These are phyloP conservation scores for Dasypus novemcinctus DNA, from an alignment of 2,113 vertebrate species.

Conservation along the genomic window DNA sequence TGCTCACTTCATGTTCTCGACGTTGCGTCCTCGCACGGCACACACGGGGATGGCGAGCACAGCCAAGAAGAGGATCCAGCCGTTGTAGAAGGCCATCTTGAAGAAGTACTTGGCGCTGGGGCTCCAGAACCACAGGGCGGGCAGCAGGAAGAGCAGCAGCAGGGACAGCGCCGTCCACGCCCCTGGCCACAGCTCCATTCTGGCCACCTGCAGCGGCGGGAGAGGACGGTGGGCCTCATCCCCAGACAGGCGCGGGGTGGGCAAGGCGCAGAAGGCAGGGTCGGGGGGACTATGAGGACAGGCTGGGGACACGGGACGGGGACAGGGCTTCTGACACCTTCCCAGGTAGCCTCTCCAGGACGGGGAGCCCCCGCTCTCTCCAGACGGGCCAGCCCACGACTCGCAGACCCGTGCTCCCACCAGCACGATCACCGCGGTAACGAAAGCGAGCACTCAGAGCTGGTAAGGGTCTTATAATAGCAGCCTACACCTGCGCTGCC, in stretches of 20 bases:
- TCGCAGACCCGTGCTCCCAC: neutral
- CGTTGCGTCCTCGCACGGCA: constrained; percentile 82
- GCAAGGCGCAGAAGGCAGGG: neutral
- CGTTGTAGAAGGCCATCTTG: constrained; percentile 84
- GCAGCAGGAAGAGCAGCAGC: constrained; percentile 78
- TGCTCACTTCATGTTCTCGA: constrained; percentile 87
- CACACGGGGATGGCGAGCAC: constrained; percentile 82
- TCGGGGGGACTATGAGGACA: neutral
- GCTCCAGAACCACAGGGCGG: constrained; percentile 80
- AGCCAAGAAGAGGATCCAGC: constrained; percentile 84
- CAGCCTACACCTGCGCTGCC: neutral
- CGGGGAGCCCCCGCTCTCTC: neutral
- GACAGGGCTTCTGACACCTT: neutral
- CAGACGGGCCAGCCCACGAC: neutral
- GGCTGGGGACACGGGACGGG: neutral
- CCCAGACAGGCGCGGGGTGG: neutral
- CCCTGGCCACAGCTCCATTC: constrained; percentile 77
- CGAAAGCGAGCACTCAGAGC: neutral
- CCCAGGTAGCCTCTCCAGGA: neutral
- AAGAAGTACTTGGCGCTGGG: constrained; percentile 84
- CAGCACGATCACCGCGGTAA: neutral
- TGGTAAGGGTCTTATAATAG: neutral
- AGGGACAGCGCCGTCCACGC: constrained; percentile 72
- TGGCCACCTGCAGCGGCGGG: constrained; percentile 58
- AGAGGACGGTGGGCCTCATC: neutral